Evolutionary conservation across 2,113 vertebrate species (phyloP).

Genomic region (Gymnogyps californianus): DNA sequence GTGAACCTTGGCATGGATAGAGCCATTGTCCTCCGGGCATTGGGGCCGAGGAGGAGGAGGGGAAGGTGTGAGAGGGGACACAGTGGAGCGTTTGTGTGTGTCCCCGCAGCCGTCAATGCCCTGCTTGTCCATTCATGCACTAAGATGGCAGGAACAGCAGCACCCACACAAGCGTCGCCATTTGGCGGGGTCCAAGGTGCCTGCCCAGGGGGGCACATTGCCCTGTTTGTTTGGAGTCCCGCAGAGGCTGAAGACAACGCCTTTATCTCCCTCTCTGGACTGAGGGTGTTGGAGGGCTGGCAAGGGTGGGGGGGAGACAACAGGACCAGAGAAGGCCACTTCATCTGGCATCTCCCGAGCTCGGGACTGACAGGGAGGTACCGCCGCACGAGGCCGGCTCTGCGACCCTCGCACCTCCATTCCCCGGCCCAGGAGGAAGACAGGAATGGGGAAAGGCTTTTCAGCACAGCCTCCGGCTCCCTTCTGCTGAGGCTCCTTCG

Average conservation of each 20-base stretch:
- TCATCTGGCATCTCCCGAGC: not conserved
- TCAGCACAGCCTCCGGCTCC: not conserved
- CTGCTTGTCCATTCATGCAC: conserved; percentile 81
- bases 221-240: conserved; percentile 58
- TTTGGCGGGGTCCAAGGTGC: conserved; percentile 62
- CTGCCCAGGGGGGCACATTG: conserved; percentile 62
- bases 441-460: not conserved
- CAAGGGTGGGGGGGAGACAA: not conserved
- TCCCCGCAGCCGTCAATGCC: conserved; percentile 75
- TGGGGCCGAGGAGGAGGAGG: conserved; percentile 56
- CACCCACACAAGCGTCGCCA: conserved; percentile 62
- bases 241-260: not conserved
- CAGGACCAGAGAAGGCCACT: not conserved
- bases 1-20: conserved; percentile 76
- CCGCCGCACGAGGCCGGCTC: not conserved
- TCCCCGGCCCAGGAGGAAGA: not conserved
- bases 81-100: conserved; percentile 70
- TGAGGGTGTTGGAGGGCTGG: not conserved
- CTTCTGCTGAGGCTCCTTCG: not conserved
- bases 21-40: conserved; percentile 70
- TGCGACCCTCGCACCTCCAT: not conserved
- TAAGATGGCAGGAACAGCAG: conserved; percentile 76
- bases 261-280: not conserved
- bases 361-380: not conserved
- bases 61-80: conserved; percentile 75